These are phyloP conservation scores for Herpailurus yagouaroundi DNA, from an alignment of 2,113 vertebrate genomes.

Conservation along the genomic window DNA sequence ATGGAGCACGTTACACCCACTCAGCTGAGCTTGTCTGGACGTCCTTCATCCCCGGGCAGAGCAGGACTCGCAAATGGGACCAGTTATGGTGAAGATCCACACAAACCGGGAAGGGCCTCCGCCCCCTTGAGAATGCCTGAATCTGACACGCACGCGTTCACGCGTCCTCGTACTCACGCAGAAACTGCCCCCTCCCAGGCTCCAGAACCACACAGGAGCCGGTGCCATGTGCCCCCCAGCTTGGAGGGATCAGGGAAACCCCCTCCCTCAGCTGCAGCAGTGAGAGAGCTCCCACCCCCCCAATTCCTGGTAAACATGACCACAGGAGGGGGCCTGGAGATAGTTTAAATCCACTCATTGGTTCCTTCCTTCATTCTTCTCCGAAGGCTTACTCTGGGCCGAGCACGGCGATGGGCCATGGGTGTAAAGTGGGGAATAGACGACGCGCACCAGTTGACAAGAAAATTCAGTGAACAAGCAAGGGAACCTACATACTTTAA, in stretches of 20 bases:
- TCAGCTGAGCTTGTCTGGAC: not conserved
- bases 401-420: not conserved
- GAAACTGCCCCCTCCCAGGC: fast-evolving
- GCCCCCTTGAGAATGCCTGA: fast-evolving
- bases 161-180: fast-evolving
- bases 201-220: not conserved
- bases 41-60: not conserved
- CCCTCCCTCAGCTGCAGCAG: not conserved
- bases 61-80: fast-evolving
- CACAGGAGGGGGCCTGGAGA: too few species aligned
- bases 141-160: not conserved
- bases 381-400: not conserved
- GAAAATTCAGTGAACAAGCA: not conserved
- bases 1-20: fast-evolving
- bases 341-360: not conserved
- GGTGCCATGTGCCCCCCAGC: fast-evolving
- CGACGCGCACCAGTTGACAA: fast-evolving
- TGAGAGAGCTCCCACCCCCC: not conserved
- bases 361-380: not conserved
- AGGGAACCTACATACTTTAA: not conserved
- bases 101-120: too few species aligned
- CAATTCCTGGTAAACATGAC: not conserved
- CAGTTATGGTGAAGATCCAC: not conserved
- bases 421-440: not conserved
- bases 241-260: not conserved